phyloP scores from a whole-genome alignment of 1,140 invertebrate species.

The Lepidurus arcticus region DNA sequence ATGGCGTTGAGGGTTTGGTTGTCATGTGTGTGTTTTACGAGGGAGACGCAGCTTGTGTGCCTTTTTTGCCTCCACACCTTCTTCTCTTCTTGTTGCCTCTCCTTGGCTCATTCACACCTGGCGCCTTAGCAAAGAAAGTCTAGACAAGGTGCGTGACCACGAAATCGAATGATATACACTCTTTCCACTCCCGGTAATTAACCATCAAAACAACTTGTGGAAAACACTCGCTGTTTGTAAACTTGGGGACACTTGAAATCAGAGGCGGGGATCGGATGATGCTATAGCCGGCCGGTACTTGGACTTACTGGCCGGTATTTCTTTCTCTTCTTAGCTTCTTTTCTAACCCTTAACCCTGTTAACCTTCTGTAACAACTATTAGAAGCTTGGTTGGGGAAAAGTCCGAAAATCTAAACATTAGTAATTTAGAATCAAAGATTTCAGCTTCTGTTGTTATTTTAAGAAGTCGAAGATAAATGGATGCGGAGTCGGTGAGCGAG shows the following conservation, averaged over 20 bases:
- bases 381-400: too few relatives aligned
- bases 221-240: background rate
- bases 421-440: too few relatives aligned
- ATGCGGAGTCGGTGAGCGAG: too few relatives aligned
- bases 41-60: background rate
- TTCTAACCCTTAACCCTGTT: too few relatives aligned
- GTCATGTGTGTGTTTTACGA: background rate
- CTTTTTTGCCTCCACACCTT: conserved; percentile 11
- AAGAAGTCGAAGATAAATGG: too few relatives aligned
- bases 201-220: background rate
- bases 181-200: conserved; percentile 1
- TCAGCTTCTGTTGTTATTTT: too few relatives aligned
- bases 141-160: conserved; percentile 20
- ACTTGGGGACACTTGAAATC: background rate
- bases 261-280: background rate
- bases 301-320: too few relatives aligned
- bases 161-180: conserved; percentile 19
- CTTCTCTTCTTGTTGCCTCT: background rate
- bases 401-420: too few relatives aligned
- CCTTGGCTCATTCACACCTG: conserved; percentile 20
- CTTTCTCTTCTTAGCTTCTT: too few relatives aligned
- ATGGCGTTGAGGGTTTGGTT: conserved; percentile 12
- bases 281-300: too few relatives aligned
- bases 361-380: too few relatives aligned
- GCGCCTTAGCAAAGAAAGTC: conserved; percentile 18